phyloP scores from a whole-genome alignment of 2,797 vertebrate genomes.

The Pangasius djambal region DNA sequence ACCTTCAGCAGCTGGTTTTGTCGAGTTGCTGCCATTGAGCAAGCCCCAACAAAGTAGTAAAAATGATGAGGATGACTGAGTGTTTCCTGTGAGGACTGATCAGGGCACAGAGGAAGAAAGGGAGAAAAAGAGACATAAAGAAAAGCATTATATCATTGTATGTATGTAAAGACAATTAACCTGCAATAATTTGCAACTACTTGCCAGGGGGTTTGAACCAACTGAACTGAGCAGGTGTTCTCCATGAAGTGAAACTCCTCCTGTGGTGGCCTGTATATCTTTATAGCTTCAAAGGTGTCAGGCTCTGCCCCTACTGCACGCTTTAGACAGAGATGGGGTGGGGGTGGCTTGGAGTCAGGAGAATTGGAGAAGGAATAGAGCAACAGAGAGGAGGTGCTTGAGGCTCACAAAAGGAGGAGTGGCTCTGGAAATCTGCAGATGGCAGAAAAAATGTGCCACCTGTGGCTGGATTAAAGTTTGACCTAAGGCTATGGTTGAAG shows the following conservation, averaged over 20 bases:
- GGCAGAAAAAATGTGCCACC: conserved; percentile 1
- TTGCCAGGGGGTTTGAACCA: conserved; percentile 36
- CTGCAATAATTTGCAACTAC: conserved; percentile 43
- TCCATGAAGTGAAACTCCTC: conserved; percentile 43
- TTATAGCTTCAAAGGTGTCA: conserved; percentile 47
- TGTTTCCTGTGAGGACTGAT: conserved; percentile 53
- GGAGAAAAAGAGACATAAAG: conserved; percentile 18
- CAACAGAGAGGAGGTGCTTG: conserved; percentile 28
- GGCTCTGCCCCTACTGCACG: conserved; percentile 36
- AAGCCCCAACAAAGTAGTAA: conserved; percentile 54
- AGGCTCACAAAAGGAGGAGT: conserved; percentile 45
- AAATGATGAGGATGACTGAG: conserved; percentile 48
- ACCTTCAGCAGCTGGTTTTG: conserved; percentile 39
- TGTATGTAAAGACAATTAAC: conserved; percentile 32
- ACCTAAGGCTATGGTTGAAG: conserved; percentile 31
- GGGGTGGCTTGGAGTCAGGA: conserved; percentile 37
- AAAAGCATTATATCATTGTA: conserved; percentile 44
- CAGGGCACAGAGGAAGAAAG: conserved; percentile 31
- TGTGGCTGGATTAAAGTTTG: conserved; percentile 34
- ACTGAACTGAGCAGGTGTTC: conserved; percentile 51
- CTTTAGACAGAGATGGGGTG: conserved; percentile 38
- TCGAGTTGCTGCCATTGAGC: conserved; percentile 38
- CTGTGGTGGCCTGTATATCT: conserved; percentile 34
- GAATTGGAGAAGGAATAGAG: conserved; percentile 52
- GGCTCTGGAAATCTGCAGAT: conserved; percentile 17